Evolutionary conservation across 1,140 invertebrate species (phyloP).

Genomic region (Sesamia nonagrioides): DNA sequence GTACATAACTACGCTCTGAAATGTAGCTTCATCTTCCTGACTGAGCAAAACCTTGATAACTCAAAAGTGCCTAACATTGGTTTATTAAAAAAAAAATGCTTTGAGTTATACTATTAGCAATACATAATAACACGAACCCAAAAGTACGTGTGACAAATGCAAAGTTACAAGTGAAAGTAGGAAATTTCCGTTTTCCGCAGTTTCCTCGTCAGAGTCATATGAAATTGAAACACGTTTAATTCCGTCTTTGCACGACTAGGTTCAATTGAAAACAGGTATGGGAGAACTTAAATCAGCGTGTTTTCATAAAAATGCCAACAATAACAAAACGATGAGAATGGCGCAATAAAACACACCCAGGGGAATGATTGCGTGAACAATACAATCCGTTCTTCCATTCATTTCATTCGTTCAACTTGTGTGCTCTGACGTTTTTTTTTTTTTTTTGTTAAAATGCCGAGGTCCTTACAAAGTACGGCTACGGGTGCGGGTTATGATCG

Average conservation of each 20-base stretch:
- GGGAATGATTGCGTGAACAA: constrained; percentile 59
- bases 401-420: constrained; percentile 53
- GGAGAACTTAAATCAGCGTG: constrained; percentile 1
- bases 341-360: constrained; percentile 55
- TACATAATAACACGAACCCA: too few species aligned
- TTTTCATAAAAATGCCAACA: constrained; percentile 38
- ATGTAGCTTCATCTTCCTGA: too few species aligned
- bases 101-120: too few species aligned
- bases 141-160: too few species aligned
- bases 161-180: too few species aligned
- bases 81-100: too few species aligned
- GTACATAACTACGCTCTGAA: too few species aligned
- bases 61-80: too few species aligned
- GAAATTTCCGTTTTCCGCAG: too few species aligned
- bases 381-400: constrained; percentile 58
- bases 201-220: background rate
- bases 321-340: constrained; percentile 33
- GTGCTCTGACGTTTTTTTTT: constrained; percentile 49
- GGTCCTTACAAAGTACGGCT: constrained; percentile 13
- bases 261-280: constrained; percentile 29
- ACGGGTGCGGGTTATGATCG: background rate
- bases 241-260: background rate
- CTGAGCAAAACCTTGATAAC: too few species aligned
- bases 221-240: background rate
- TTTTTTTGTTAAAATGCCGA: constrained; percentile 36